Evolutionary conservation across 2,797 vertebrate genomes (phyloP), one percentile per base, ranked within the genome.

Genomic region (Buphagus erythrorhynchus): DNA sequence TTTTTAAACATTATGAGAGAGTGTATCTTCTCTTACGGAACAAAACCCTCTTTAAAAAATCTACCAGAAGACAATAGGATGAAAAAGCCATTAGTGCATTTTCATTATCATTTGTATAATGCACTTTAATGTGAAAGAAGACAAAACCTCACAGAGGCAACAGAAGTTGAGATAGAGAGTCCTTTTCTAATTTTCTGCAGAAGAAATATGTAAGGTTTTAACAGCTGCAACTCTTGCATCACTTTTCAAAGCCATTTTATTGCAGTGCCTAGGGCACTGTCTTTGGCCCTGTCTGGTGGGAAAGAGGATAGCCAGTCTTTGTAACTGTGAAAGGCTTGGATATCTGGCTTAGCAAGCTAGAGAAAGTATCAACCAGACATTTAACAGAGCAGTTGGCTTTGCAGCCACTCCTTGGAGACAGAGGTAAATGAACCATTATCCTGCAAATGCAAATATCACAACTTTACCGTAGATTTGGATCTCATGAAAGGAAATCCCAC

Each of bases 401-500:
- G 46, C 55, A 71, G 31, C 4, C 26, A 40, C 35, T 80, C 22
- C 24, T 43, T 69, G 42, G 33, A 79, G 40, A 88, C 48, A 74
- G 14, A 58, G 14, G 14, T 14, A 61, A 91, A 76, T 0, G 1
- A 51, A 66, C 25, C 52, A 58, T 52, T 24, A 58, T 36, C 65
- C 57, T 52, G 14, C 22, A 86, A 90, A 52, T 22, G 16, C 29
- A 95, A 83, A 28, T 40, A 67, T 73, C 68, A 88, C 69, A 75
- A 72, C 52, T 29, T 95, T 98, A 99, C 99, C 99, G 98, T 99
- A 3, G 99, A 99, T 97, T 99, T 99, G 0, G 99, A 99, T 98
- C 99, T 99, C 99, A 99, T 99, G 98, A 99, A 99, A 76, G 99
- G 99, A 98, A 99, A 99, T 97, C 99, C 99, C 98, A 99, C 99